Percentiles rank a stretch among this genome's conserved stretches.
phyloP scores from a whole-genome alignment of 2,113 vertebrate genomes.

The Hemichromis elongatus region DNA sequence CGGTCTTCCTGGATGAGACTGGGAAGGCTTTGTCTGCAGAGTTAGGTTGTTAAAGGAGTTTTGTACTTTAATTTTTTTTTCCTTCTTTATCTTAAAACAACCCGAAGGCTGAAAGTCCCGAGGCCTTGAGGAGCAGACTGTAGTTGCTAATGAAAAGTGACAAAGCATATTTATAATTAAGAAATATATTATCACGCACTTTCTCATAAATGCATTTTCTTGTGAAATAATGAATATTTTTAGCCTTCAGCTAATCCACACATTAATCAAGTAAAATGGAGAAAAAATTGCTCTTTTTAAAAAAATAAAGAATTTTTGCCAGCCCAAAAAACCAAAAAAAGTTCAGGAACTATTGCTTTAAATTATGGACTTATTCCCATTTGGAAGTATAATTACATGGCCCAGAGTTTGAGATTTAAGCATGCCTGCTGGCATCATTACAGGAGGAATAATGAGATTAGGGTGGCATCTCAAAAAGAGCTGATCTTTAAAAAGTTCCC shows the following conservation, averaged over 20 bases:
- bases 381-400: slow-evolving; percentile 11
- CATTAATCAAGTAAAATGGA: slow-evolving; percentile 13
- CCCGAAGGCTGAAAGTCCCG: background rate
- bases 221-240: slow-evolving; percentile 15
- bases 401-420: background rate
- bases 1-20: background rate
- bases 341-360: background rate
- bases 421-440: slow-evolving; percentile 14
- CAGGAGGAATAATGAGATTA: slow-evolving; percentile 15
- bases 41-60: background rate
- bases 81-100: background rate
- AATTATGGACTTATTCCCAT: background rate
- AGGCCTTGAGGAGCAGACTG: background rate
- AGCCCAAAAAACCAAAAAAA: background rate
- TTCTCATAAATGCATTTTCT: slow-evolving; percentile 16
- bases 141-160: background rate
- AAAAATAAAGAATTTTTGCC: background rate
- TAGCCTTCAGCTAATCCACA: background rate
- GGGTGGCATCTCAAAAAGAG: background rate
- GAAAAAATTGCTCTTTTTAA: background rate
- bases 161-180: background rate
- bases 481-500: slow-evolving; percentile 37
- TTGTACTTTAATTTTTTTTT: background rate
- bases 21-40: background rate
- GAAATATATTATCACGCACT: background rate